These are phyloP conservation scores for Himalopsyche phryganea DNA, from an alignment of 1,140 invertebrate species.

Conservation along the genomic window DNA sequence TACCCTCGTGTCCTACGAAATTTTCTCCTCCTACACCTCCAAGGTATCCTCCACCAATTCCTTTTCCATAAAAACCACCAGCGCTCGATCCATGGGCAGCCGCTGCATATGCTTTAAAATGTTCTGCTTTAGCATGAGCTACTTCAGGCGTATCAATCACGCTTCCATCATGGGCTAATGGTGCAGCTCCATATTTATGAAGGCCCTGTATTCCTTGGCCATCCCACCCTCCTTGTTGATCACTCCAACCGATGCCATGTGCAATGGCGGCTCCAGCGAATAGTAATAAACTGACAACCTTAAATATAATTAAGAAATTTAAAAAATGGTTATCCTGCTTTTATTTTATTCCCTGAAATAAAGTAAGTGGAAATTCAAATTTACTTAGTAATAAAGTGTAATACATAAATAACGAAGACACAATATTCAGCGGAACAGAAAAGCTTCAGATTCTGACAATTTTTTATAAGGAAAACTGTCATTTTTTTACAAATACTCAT, in stretches of 20 bases:
- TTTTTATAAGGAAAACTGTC: too few species aligned
- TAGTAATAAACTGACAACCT: too few species aligned
- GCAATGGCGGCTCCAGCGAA: too few species aligned
- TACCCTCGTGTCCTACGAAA: constrained; percentile 8
- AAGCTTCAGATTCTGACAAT: too few species aligned
- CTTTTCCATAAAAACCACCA: constrained; percentile 56
- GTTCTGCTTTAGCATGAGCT: constrained; percentile 47
- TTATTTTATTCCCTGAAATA: too few species aligned
- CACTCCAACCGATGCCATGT: neutral
- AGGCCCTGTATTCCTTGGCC: constrained; percentile 15
- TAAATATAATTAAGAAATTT: too few species aligned
- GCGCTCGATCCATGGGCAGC: constrained; percentile 40
- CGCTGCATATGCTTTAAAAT: constrained; percentile 36
- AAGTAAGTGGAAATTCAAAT: too few species aligned
- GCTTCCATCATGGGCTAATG: constrained; percentile 27
- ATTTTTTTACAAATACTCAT: too few species aligned
- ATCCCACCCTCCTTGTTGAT: constrained; percentile 5
- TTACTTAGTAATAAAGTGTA: too few species aligned
- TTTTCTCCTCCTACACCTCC: constrained; percentile 37
- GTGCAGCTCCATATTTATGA: constrained; percentile 21
- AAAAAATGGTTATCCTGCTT: too few species aligned
- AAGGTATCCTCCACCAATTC: constrained; percentile 43
- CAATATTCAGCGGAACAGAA: too few species aligned
- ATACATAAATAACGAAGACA: too few species aligned
- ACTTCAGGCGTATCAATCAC: constrained; percentile 52